phyloP scores from a whole-genome alignment of 1,140 invertebrate genomes.

The Meloidogyne chitwoodi region DNA sequence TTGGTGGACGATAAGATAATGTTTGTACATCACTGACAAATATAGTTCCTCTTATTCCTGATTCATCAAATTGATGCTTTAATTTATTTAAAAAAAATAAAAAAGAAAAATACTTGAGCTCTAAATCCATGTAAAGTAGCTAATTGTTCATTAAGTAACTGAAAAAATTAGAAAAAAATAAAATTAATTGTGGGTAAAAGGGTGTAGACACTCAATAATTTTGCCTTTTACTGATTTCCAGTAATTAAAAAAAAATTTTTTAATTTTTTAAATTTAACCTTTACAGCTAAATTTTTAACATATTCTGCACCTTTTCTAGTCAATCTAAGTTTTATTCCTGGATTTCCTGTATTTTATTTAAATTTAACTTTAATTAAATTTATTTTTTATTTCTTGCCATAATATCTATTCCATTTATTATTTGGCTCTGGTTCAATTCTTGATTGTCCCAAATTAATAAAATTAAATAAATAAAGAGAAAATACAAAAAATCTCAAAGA shows the following conservation, averaged over 20 bases:
- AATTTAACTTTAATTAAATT: background rate
- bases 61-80: slow-evolving; percentile 48
- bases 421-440: slow-evolving; percentile 13
- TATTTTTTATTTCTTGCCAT: background rate
- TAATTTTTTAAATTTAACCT: too few species aligned
- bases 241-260: too few species aligned
- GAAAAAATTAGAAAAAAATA: background rate
- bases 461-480: background rate
- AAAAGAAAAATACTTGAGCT: slow-evolving; percentile 6
- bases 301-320: slow-evolving; percentile 58
- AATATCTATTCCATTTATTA: slow-evolving; percentile 11
- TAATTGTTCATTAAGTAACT: slow-evolving; percentile 56
- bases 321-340: slow-evolving; percentile 53
- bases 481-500: background rate
- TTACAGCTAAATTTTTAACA: slow-evolving; percentile 55
- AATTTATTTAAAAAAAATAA: background rate
- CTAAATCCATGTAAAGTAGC: slow-evolving; percentile 41
- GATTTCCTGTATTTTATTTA: slow-evolving; percentile 42
- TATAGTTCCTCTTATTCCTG: slow-evolving; percentile 48
- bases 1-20: slow-evolving; percentile 47
- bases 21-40: slow-evolving; percentile 49
- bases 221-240: too few species aligned
- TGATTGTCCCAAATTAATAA: background rate
- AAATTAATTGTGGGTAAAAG: too few species aligned
- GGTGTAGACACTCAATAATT: too few species aligned